Evolutionary conservation across 2,113 vertebrate species (phyloP).

Genomic region (Cacatua alba): DNA sequence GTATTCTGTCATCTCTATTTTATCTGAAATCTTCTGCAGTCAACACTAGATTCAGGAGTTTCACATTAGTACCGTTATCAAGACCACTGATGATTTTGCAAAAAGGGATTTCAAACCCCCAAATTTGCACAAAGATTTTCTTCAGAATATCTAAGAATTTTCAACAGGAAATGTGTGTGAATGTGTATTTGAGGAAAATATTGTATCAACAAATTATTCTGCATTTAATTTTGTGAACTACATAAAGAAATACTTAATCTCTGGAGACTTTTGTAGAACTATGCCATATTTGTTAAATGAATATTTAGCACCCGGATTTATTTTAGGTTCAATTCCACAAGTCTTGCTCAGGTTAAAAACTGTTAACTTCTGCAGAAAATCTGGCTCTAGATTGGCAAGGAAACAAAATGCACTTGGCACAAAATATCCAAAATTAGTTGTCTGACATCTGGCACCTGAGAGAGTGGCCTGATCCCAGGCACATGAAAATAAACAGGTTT

Average conservation of each 20-base stretch:
- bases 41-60: background rate
- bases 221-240: background rate
- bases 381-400: background rate
- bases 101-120: background rate
- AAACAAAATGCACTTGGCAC: background rate
- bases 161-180: background rate
- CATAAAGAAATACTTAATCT: background rate
- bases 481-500: conserved; percentile 2
- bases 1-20: background rate
- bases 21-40: background rate
- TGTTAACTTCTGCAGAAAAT: background rate
- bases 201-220: background rate
- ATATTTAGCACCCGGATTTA: background rate
- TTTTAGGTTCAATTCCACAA: background rate
- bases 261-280: background rate
- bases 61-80: background rate
- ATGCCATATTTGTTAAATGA: background rate
- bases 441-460: background rate
- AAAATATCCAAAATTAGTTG: background rate
- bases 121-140: background rate
- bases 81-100: background rate
- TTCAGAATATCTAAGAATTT: background rate
- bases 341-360: background rate
- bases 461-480: background rate
- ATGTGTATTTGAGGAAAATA: background rate